phyloP scores from a whole-genome alignment of 2,888 invertebrate species.

The Stenodera caucasica region DNA sequence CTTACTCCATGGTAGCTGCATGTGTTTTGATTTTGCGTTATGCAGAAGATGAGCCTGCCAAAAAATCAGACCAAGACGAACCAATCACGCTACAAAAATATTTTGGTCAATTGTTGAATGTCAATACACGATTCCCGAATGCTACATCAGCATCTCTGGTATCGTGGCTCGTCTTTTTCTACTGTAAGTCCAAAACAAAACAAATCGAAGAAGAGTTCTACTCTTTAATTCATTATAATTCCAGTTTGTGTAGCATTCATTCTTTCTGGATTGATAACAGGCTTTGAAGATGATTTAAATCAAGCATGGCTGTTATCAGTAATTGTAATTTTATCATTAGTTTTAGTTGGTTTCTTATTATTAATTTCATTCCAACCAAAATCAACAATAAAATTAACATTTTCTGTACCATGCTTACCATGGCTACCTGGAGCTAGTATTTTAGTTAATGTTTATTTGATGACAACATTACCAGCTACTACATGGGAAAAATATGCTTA shows the following conservation, averaged over 20 bases:
- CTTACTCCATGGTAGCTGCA: conserved; percentile 76
- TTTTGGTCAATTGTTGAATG: conserved; percentile 56
- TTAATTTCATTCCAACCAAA: conserved; percentile 66
- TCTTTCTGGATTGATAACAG: conserved; percentile 48
- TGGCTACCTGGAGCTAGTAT: conserved; percentile 79
- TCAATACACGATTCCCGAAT: conserved; percentile 53
- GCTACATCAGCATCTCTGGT: conserved; percentile 57
- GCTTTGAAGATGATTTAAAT: conserved; percentile 48
- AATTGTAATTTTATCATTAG: conserved; percentile 42
- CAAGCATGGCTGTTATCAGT: conserved; percentile 49
- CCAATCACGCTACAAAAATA: conserved; percentile 42
- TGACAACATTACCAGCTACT: conserved; percentile 73
- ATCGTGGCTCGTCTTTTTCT: conserved; percentile 56
- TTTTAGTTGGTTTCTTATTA: conserved; percentile 56
- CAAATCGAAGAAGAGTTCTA: too few relatives aligned
- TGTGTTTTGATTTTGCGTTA: conserved; percentile 72
- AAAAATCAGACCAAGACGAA: conserved; percentile 49
- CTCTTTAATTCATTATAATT: conserved; percentile 16
- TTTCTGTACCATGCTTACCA: conserved; percentile 78
- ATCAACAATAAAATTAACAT: conserved; percentile 64
- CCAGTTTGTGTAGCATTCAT: conserved; percentile 49
- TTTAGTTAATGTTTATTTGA: conserved; percentile 80
- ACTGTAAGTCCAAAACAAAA: conserved; percentile 59
- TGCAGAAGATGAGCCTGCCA: conserved; percentile 51
- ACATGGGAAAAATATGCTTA: conserved; percentile 82